Evolutionary conservation across 1,140 invertebrate species (phyloP).

Genomic region (Euborellia annulipes): DNA sequence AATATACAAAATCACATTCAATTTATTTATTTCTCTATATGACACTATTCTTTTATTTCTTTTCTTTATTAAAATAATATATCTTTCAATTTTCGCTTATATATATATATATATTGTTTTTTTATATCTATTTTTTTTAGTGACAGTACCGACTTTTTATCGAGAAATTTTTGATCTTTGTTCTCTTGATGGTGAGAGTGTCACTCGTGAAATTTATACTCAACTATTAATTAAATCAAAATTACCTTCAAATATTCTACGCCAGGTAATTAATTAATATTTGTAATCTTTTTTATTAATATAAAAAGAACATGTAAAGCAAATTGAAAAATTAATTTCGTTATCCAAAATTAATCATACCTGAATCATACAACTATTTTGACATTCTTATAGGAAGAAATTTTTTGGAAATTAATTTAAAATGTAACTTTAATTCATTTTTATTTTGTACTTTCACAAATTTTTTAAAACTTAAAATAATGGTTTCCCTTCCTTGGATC

Average conservation of each 20-base stretch:
- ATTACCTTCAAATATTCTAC: slow-evolving; percentile 5
- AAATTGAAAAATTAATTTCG: background rate
- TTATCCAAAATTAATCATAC: background rate
- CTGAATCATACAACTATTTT: background rate
- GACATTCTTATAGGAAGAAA: background rate
- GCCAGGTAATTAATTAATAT: slow-evolving; percentile 6
- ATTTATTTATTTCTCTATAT: too few species aligned
- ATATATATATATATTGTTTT: too few species aligned
- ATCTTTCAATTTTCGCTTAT: too few species aligned
- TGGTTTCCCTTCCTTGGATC: background rate
- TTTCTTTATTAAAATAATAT: too few species aligned
- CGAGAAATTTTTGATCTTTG: slow-evolving; percentile 8
- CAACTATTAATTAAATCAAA: slow-evolving; percentile 8
- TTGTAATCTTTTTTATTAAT: too few species aligned
- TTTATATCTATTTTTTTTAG: too few species aligned
- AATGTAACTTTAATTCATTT: background rate
- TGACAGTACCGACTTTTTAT: slow-evolving; percentile 7
- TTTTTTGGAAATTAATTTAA: background rate
- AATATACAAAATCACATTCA: too few species aligned
- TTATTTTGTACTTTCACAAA: background rate
- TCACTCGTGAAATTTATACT: slow-evolving; percentile 5
- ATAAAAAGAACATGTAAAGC: background rate
- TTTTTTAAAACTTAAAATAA: background rate
- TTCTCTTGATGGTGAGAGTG: slow-evolving; percentile 1
- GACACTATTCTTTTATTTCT: too few species aligned